A percentile compares a stretch with the other conserved stretches of the same genome.
Conservation (phyloP, 2,113 vertebrate genomes). For the Ammodramus savannarum region DNA sequence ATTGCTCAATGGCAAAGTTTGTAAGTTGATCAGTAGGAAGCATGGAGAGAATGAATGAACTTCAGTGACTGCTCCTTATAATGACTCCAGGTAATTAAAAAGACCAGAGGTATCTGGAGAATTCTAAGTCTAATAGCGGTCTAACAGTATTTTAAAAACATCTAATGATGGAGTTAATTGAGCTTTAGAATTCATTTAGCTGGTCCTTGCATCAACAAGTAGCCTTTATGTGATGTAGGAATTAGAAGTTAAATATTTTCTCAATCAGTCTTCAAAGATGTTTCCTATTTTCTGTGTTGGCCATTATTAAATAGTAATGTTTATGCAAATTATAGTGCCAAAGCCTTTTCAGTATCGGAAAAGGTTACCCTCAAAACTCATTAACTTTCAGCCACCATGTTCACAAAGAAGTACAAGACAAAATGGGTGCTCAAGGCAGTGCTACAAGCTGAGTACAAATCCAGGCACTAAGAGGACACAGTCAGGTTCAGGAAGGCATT, state of each 20-base stretch:
- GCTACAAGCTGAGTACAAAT: background rate
- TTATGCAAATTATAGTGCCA: background rate
- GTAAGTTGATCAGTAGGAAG: slow-evolving; percentile 38
- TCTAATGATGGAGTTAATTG: background rate
- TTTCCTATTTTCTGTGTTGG: background rate
- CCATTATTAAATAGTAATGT: background rate
- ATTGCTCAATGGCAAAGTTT: background rate
- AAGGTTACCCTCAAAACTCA: background rate
- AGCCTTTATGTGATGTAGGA: slow-evolving; percentile 3
- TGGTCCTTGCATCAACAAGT: background rate
- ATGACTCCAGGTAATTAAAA: slow-evolving; percentile 43
- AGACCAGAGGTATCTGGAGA: background rate
- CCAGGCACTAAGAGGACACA: background rate
- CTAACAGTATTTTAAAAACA: slow-evolving; percentile 17
- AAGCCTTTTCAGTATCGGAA: background rate
- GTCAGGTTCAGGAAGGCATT: background rate
- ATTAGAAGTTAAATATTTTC: slow-evolving; percentile 13
- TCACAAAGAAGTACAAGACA: background rate
- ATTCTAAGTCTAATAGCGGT: background rate
- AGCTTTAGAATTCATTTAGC: slow-evolving; percentile 25
- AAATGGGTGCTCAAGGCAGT: background rate
- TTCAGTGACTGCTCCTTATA: slow-evolving; percentile 11
- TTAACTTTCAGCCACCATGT: background rate
- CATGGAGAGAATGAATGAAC: slow-evolving; percentile 39
- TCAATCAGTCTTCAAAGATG: background rate